Percentiles rank a stretch among this genome's conserved stretches.
Conservation (phyloP, 2,113 vertebrate genomes). For the Plecotus auritus region DNA sequence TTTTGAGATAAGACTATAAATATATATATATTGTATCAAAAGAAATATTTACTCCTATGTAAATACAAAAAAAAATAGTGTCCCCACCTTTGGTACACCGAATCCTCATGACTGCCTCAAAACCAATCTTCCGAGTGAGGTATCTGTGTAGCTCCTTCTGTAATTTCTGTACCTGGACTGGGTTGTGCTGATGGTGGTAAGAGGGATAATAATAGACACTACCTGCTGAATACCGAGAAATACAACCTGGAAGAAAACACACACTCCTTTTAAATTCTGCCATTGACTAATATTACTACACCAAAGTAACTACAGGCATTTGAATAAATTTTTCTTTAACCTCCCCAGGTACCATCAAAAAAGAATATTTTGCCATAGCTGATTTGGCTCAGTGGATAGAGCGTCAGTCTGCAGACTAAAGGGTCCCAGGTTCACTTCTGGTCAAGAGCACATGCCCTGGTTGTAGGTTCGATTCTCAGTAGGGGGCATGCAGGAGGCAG, state of each 20-base stretch:
- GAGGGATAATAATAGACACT: slow-evolving; percentile 94
- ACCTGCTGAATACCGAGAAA: slow-evolving; percentile 96
- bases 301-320: slow-evolving; percentile 7
- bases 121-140: slow-evolving; percentile 95
- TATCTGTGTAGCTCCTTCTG: slow-evolving; percentile 95
- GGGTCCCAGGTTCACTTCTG: too few relatives aligned
- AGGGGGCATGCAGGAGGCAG: too few relatives aligned
- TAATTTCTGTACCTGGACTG: slow-evolving; percentile 91
- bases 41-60: background rate
- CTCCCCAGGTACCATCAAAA: background rate
- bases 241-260: slow-evolving; percentile 86
- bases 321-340: background rate
- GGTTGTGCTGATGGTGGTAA: slow-evolving; percentile 94
- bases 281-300: background rate
- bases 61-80: background rate
- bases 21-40: background rate
- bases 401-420: too few relatives aligned
- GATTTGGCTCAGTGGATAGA: too few relatives aligned
- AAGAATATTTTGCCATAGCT: background rate
- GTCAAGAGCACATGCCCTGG: too few relatives aligned
- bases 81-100: slow-evolving; percentile 95
- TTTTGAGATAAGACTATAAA: background rate
- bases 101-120: slow-evolving; percentile 98
- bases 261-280: background rate
- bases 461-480: too few relatives aligned